These are phyloP conservation scores for Andrena fulva DNA, from an alignment of 2,888 invertebrate genomes.

Conservation along the genomic window DNA sequence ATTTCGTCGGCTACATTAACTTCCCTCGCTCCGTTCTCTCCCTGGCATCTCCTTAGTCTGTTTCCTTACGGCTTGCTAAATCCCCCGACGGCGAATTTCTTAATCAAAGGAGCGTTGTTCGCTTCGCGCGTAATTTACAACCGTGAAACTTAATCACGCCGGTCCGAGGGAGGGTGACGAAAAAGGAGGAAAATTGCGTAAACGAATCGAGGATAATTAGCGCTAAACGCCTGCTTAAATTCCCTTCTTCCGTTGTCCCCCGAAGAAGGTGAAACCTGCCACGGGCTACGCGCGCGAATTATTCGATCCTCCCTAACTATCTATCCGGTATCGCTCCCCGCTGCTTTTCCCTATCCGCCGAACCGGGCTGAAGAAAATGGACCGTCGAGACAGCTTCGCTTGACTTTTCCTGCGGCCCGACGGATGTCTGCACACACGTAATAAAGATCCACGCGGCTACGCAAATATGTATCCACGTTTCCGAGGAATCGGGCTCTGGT, in stretches of 20 bases:
- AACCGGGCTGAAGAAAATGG: constrained; percentile 1
- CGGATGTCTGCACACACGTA: background rate
- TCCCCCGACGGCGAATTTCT: constrained; percentile 50
- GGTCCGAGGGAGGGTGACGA: background rate
- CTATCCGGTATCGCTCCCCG: too few relatives aligned
- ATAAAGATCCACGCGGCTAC: constrained; percentile 23
- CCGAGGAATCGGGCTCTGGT: constrained; percentile 7
- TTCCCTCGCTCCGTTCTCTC: constrained; percentile 32
- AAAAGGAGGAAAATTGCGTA: background rate
- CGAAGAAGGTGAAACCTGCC: background rate
- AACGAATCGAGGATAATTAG: constrained; percentile 37
- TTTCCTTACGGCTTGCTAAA: constrained; percentile 46
- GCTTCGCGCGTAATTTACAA: constrained; percentile 49
- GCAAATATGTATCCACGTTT: constrained; percentile 28
- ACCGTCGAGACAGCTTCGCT: constrained; percentile 3
- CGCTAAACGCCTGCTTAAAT: background rate
- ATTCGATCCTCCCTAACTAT: too few relatives aligned
- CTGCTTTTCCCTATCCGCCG: background rate
- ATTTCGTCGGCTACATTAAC: constrained; percentile 62
- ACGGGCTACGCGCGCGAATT: too few relatives aligned
- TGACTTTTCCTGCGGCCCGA: background rate
- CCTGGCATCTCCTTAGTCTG: constrained; percentile 18
- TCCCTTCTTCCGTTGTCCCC: background rate
- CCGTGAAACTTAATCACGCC: constrained; percentile 50
- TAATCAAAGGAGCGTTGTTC: constrained; percentile 58